Conservation (phyloP, 2,113 vertebrate species). For the Phyllostomus discolor region DNA sequence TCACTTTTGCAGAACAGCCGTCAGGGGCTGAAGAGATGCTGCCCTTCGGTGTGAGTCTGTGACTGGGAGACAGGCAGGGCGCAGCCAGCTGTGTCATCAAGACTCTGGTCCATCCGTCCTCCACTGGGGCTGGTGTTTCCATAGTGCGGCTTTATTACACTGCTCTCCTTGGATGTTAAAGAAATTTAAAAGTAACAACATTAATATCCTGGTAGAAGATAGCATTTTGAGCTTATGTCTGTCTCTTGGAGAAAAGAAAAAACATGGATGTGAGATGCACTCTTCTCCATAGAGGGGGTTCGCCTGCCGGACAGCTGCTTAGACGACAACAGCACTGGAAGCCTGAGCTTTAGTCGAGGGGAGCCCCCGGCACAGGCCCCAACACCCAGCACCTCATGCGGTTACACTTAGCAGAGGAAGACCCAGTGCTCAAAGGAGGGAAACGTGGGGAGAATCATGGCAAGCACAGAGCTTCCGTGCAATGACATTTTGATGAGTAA, state of each 20-base stretch:
- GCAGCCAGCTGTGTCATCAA: neutral
- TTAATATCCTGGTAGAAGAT: neutral
- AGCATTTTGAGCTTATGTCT: neutral
- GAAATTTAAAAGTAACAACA: conserved; percentile 13
- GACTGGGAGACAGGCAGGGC: neutral
- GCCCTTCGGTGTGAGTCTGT: neutral
- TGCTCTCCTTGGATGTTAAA: neutral
- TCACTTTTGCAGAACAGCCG: neutral
- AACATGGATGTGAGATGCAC: neutral
- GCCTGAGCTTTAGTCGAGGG: neutral
- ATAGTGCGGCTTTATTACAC: neutral
- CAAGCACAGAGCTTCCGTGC: conserved; percentile 20
- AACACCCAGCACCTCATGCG: neutral
- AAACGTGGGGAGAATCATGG: neutral
- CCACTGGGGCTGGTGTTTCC: neutral
- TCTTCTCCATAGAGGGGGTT: neutral
- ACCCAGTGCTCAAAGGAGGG: neutral
- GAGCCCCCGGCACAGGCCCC: neutral
- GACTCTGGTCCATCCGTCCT: neutral
- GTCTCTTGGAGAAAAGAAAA: neutral
- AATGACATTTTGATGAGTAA: conserved; percentile 48
- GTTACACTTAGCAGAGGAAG: neutral
- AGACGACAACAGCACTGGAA: neutral
- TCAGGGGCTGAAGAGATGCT: neutral
- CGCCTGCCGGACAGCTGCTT: neutral